These are phyloP conservation scores for Drosophila ironensis DNA, from an alignment of 1,140 invertebrate species.

Conservation along the genomic window DNA sequence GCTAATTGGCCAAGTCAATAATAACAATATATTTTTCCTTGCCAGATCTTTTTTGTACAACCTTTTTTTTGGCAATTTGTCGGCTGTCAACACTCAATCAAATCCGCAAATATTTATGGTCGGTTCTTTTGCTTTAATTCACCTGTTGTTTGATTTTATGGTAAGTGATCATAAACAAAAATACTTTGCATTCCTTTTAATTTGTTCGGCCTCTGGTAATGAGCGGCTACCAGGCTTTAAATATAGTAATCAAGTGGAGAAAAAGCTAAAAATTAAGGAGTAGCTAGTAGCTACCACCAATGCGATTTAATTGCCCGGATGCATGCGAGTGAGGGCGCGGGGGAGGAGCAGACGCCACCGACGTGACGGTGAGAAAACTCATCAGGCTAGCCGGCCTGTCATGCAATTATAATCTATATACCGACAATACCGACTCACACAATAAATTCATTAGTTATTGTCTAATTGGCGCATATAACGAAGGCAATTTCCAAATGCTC, in stretches of 20 bases:
- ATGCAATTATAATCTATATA: constrained; percentile 66
- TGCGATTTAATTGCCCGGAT: constrained; percentile 61
- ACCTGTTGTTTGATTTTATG: not conserved
- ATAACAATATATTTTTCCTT: constrained; percentile 42
- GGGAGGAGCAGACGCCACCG: not conserved
- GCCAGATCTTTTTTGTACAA: not conserved
- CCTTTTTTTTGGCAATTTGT: constrained; percentile 69
- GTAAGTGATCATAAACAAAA: constrained; percentile 26
- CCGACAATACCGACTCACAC: constrained; percentile 29
- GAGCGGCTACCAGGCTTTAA: constrained; percentile 27
- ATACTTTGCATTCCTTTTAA: constrained; percentile 68
- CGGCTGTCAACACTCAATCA: constrained; percentile 49
- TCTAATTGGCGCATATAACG: constrained; percentile 77
- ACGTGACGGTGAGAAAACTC: constrained; percentile 65
- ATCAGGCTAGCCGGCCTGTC: constrained; percentile 30
- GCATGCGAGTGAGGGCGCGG: constrained; percentile 57
- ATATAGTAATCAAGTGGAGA: constrained; percentile 65
- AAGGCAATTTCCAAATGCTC: constrained; percentile 53
- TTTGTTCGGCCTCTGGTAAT: constrained; percentile 51
- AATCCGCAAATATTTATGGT: constrained; percentile 33
- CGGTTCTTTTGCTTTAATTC: constrained; percentile 20
- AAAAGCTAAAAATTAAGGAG: constrained; percentile 39
- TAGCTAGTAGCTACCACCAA: constrained; percentile 34
- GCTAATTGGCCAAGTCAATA: constrained; percentile 62
- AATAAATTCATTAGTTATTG: constrained; percentile 78